Conservation (phyloP, 1,140 invertebrate species). For the Brachionus angularis region DNA sequence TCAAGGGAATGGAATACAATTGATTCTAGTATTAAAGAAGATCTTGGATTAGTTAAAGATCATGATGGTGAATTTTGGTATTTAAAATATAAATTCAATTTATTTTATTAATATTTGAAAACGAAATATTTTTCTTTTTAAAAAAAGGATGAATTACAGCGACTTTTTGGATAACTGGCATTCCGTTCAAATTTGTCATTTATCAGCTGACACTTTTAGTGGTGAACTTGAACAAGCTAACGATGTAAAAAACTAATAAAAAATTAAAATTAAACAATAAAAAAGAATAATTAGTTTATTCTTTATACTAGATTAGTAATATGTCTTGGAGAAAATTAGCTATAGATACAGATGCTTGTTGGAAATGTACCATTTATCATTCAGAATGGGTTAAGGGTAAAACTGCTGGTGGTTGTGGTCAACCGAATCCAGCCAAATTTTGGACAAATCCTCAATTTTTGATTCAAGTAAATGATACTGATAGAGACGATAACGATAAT, state of each 20-base stretch:
- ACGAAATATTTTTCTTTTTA: neutral
- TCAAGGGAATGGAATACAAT: slow-evolving; percentile 77
- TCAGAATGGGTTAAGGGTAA: slow-evolving; percentile 24
- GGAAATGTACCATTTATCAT: slow-evolving; percentile 26
- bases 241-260: neutral
- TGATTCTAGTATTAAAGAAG: slow-evolving; percentile 78
- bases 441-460: slow-evolving; percentile 45
- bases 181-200: slow-evolving; percentile 42
- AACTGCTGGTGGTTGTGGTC: slow-evolving; percentile 44
- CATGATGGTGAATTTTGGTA: slow-evolving; percentile 45
- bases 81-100: neutral
- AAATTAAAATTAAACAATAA: neutral
- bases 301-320: slow-evolving; percentile 29
- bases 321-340: slow-evolving; percentile 38
- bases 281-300: no score
- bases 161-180: slow-evolving; percentile 37
- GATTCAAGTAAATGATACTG: slow-evolving; percentile 32
- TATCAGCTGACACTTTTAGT: slow-evolving; percentile 10
- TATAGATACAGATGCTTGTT: slow-evolving; percentile 14
- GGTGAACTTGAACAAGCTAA: slow-evolving; percentile 8
- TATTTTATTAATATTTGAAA: neutral
- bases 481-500: slow-evolving; percentile 17
- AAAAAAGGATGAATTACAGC: slow-evolving; percentile 30
- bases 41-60: slow-evolving; percentile 64
- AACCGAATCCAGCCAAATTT: slow-evolving; percentile 21